Evolutionary conservation across 1,140 invertebrate genomes (phyloP).

Genomic region (Temnothorax longispinosus): DNA sequence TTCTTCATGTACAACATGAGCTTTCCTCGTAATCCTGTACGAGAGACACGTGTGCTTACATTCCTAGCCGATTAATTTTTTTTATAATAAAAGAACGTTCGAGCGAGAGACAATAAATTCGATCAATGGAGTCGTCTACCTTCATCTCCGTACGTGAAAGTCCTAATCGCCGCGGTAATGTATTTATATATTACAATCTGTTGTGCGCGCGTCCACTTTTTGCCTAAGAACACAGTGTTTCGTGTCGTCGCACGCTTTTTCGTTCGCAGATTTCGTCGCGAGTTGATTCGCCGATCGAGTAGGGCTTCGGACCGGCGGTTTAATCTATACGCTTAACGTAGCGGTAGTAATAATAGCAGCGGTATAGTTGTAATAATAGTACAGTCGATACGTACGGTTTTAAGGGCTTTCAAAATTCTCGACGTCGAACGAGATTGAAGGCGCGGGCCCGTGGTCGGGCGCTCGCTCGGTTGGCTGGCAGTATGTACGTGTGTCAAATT

Average conservation of each 20-base stretch:
- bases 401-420: slow-evolving; percentile 37
- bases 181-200: slow-evolving; percentile 54
- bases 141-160: not conserved
- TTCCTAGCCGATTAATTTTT: not conserved
- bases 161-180: slow-evolving; percentile 1
- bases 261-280: not conserved
- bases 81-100: slow-evolving; percentile 8
- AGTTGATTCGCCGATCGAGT: slow-evolving; percentile 23
- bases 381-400: slow-evolving; percentile 37
- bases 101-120: not conserved
- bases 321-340: slow-evolving; percentile 31
- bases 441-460: slow-evolving; percentile 30
- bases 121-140: slow-evolving; percentile 13
- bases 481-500: slow-evolving; percentile 60
- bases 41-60: slow-evolving; percentile 26
- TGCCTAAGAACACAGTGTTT: slow-evolving; percentile 36
- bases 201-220: slow-evolving; percentile 40
- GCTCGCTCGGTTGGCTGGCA: slow-evolving; percentile 67
- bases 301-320: slow-evolving; percentile 25
- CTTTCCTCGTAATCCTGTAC: not conserved
- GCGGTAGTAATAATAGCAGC: slow-evolving; percentile 34
- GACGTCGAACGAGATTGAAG: slow-evolving; percentile 43
- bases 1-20: not conserved
- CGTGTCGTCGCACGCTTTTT: not conserved
- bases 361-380: slow-evolving; percentile 12